A percentile compares a stretch with the other conserved stretches of the same genome.
Conservation (phyloP, 1,140 invertebrate species). For the Atopsyche davidsoni region DNA sequence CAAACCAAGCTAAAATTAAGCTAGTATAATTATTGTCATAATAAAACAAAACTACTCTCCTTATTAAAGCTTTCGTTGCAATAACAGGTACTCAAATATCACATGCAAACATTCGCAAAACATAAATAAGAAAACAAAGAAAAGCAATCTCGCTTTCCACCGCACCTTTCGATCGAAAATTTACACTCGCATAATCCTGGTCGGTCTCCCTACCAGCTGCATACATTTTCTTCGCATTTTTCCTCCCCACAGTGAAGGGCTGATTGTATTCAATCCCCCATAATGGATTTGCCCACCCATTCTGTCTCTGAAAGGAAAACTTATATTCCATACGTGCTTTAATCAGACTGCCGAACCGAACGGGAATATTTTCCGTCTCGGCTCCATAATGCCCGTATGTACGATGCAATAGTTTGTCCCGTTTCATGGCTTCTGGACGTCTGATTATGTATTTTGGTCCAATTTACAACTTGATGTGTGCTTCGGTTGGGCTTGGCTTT, state of each 20-base stretch:
- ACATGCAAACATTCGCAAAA: not conserved
- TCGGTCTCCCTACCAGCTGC: not conserved
- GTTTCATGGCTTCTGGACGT: too few relatives aligned
- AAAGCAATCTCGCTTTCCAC: not conserved
- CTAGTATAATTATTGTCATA: too few relatives aligned
- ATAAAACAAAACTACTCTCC: too few relatives aligned
- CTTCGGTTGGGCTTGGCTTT: too few relatives aligned
- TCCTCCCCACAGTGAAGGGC: slow-evolving; percentile 1
- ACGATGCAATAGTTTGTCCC: slow-evolving; percentile 2
- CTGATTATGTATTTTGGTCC: too few relatives aligned
- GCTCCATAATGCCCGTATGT: slow-evolving; percentile 8
- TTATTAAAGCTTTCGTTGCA: too few relatives aligned
- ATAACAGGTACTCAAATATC: not conserved
- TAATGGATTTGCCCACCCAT: slow-evolving; percentile 22
- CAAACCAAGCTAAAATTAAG: too few relatives aligned
- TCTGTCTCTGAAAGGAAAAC: slow-evolving; percentile 25
- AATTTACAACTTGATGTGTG: too few relatives aligned
- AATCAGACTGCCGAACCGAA: slow-evolving; percentile 24
- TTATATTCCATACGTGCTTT: slow-evolving; percentile 30
- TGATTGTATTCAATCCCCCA: slow-evolving; percentile 26
- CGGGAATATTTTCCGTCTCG: slow-evolving; percentile 15
- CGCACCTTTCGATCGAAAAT: not conserved
- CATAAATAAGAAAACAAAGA: not conserved
- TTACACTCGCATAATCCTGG: not conserved
- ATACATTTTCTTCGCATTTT: slow-evolving; percentile 6